Percentiles rank a stretch among this genome's conserved stretches.
Conservation (phyloP, 2,113 vertebrate species). For the Eulemur macaco region DNA sequence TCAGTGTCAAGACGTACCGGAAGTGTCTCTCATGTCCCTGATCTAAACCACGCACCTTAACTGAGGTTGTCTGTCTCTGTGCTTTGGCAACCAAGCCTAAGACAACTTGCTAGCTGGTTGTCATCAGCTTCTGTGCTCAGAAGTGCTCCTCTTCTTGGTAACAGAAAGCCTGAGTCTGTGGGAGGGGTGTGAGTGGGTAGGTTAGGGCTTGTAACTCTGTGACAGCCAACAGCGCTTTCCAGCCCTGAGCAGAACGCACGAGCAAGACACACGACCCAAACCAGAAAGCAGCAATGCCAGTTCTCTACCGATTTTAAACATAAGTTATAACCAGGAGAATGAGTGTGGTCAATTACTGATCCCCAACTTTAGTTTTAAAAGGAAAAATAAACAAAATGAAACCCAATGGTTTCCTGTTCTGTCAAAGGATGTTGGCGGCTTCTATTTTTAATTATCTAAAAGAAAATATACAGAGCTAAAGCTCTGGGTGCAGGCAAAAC, state of each 20-base stretch:
- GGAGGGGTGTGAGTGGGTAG: background rate
- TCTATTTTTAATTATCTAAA: background rate
- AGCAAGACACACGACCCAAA: background rate
- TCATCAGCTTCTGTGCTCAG: constrained; percentile 36
- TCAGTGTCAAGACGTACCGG: background rate
- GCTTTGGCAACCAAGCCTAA: background rate
- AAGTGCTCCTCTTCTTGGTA: background rate
- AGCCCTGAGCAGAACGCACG: background rate
- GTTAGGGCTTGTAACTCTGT: background rate
- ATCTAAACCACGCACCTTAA: background rate
- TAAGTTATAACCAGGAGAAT: background rate
- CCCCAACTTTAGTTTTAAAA: background rate
- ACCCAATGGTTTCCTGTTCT: background rate
- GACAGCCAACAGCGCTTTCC: background rate
- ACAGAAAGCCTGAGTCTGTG: constrained; percentile 1
- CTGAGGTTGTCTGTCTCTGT: background rate
- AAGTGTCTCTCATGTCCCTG: background rate
- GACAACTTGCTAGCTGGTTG: constrained; percentile 30
- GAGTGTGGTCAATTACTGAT: background rate
- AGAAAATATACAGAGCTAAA: background rate
- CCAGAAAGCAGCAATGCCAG: accelerated
- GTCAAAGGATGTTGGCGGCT: background rate
- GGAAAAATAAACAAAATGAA: background rate
- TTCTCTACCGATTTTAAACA: background rate
- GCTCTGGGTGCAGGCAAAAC: background rate